Base-by-base conservation (phyloP, 2,113 vertebrate species). In the Pholis gunnellus region DNA sequence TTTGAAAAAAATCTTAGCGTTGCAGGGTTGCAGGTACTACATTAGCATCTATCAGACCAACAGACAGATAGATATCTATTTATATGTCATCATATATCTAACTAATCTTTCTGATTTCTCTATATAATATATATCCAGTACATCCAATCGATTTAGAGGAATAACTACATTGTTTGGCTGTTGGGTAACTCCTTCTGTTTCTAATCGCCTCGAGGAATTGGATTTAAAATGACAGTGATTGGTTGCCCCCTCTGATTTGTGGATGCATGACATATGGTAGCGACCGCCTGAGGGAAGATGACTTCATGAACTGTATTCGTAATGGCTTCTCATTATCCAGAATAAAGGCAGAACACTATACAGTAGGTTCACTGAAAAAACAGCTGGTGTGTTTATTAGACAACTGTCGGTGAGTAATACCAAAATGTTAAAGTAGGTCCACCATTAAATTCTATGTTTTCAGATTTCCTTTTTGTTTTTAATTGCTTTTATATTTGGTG, bases 161-260 rank as follows among this genome's bases (percentile, higher is more conserved):
- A 52, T 27, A 44, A 44, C 25, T 36, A 29, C 60, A 67, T 42
- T 59, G 27, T 60, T 69, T 65, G 80, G 46, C 72, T 59, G 34
- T 31, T 71, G 61, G 63, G 76, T 44, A 27, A 36, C 34, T 71
- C 59, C 61, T 64, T 50, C 44, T 63, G 42, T 44, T 25, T 78
- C 82, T 61, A 50, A 61, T 50, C 1, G 66, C 85, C 61, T 79
- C 3, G 6, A 76, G 81, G 72, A 57, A 66, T 61, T 65, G n/a
- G 74, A 86, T 69, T 72, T 73, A 61, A 87, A 69, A 85, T 85
- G 83, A 89, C 84, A 83, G 73, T 86, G 75, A 90, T 67, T 78
- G 77, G 84, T 78, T 54, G 57, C 40, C 25, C 38, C 9, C 69
- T 85, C 52, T 80, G 78, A 88, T 91, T 72, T 78, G 52, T 61